Conservation (phyloP, 2,797 vertebrate genomes). For the Sebastes nivosus region DNA sequence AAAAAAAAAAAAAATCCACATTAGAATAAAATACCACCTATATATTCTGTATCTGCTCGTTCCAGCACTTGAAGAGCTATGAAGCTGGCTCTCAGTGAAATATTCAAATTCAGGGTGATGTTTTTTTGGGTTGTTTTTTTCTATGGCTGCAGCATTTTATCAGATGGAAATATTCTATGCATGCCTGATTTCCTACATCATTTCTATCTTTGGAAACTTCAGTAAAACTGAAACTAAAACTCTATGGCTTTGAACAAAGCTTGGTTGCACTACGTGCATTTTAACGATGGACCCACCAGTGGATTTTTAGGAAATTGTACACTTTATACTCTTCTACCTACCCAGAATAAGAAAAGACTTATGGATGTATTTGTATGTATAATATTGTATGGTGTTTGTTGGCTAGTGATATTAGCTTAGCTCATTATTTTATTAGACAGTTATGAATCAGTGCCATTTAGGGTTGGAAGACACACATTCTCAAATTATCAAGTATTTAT, state of each 20-base stretch:
- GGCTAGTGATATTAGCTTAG: neutral
- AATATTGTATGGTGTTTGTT: neutral
- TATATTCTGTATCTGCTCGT: neutral
- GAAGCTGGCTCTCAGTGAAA: neutral
- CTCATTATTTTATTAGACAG: neutral
- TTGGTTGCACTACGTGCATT: neutral
- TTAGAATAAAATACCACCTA: neutral
- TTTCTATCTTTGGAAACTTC: neutral
- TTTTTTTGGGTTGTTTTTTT: neutral
- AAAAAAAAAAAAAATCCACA: neutral
- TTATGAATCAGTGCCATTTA: neutral
- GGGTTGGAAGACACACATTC: neutral
- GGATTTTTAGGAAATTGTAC: neutral
- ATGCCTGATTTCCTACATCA: neutral
- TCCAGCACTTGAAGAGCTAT: neutral
- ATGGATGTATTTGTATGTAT: neutral
- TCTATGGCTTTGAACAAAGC: neutral
- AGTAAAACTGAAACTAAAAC: neutral
- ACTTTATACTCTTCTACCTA: neutral
- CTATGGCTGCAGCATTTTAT: neutral
- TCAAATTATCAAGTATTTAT: neutral
- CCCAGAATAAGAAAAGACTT: neutral
- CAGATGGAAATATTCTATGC: neutral
- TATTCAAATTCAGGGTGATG: neutral
- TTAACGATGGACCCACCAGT: neutral